Evolutionary conservation across 2,113 vertebrate species (phyloP).

Genomic region (Nipponia nippon): DNA sequence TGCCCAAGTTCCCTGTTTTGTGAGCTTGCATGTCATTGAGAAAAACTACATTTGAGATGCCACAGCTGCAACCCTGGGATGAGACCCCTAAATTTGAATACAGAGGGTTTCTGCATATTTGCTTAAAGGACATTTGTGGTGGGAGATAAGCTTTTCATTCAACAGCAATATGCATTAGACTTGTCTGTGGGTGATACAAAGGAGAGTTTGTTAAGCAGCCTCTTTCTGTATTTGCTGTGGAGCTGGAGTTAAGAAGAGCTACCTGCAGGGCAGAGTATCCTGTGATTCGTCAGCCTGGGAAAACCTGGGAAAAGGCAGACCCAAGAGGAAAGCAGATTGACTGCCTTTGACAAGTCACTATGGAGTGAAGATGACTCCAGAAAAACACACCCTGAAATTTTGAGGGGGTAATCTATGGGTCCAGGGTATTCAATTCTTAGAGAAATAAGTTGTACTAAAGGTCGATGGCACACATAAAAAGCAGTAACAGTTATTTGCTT

Average conservation of each 20-base stretch:
- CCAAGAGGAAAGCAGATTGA: not conserved
- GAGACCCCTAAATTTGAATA: not conserved
- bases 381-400: not conserved
- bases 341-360: not conserved
- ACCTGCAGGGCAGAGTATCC: not conserved
- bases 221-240: not conserved
- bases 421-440: not conserved
- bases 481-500: not conserved
- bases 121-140: not conserved
- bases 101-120: not conserved
- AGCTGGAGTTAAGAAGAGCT: not conserved
- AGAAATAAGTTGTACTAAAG: not conserved
- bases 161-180: not conserved
- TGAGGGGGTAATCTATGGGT: not conserved
- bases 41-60: not conserved
- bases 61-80: not conserved
- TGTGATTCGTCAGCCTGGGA: not conserved
- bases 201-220: not conserved
- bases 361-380: not conserved
- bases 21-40: not conserved
- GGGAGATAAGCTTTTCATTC: not conserved
- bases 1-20: not conserved
- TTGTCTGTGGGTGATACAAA: not conserved
- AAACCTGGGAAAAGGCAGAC: not conserved
- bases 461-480: not conserved